Percentiles rank a stretch among this genome's conserved stretches.
Conservation (phyloP, 1,140 invertebrate genomes). For the Sarcophaga bullata region DNA sequence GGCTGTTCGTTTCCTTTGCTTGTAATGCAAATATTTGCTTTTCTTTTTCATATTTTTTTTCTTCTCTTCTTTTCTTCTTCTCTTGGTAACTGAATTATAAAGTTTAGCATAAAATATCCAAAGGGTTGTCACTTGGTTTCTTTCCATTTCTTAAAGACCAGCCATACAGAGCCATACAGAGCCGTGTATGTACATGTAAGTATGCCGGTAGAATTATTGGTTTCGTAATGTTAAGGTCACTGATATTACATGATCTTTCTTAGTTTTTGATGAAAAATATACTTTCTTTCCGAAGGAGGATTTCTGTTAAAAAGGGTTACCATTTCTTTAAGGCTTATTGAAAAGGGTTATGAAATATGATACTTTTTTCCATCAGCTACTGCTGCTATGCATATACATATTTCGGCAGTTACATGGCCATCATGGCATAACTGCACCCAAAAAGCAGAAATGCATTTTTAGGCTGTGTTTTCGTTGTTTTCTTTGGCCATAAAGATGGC, state of each 20-base stretch:
- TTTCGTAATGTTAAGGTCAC: slow-evolving; percentile 1
- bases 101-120: background rate
- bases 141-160: background rate
- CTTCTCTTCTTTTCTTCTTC: no score
- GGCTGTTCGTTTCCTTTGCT: background rate
- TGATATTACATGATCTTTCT: slow-evolving; percentile 15
- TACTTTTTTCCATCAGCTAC: background rate
- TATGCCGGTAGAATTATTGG: no score
- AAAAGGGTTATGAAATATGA: slow-evolving; percentile 14
- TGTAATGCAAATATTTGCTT: slow-evolving; percentile 38
- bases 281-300: slow-evolving; percentile 2
- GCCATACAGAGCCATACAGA: background rate
- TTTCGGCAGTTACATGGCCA: no score
- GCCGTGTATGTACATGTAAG: background rate
- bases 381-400: no score
- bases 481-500: no score
- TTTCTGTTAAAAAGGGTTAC: background rate
- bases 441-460: no score
- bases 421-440: no score
- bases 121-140: background rate
- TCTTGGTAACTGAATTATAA: no score
- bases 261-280: background rate
- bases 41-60: background rate
- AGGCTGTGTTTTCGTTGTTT: no score
- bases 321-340: no score